A percentile compares a stretch with the other conserved stretches of the same genome.
Conservation (phyloP, 2,888 invertebrate species). For the Leucophenga montana region DNA sequence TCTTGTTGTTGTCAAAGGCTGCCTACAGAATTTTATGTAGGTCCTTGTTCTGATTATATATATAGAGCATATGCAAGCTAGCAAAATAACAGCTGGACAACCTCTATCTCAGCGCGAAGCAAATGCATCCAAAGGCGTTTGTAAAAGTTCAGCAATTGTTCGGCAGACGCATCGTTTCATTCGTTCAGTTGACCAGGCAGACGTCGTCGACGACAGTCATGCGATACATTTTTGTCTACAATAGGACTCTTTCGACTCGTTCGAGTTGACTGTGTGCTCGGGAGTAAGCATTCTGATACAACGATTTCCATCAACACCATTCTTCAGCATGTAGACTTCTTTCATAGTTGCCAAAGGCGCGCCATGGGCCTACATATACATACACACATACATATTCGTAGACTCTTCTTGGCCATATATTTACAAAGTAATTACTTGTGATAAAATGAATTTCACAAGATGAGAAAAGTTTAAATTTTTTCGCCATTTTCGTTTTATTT, state of each 20-base stretch:
- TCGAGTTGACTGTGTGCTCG: too few relatives aligned
- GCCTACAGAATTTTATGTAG: conserved; percentile 3
- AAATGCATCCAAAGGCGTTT: not conserved
- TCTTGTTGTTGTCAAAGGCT: not conserved
- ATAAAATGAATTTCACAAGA: conserved; percentile 68
- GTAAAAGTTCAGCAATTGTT: conserved; percentile 6
- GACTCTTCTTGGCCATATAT: conserved; percentile 46
- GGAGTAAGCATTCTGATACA: too few relatives aligned
- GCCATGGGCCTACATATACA: too few relatives aligned
- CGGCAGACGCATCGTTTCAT: too few relatives aligned
- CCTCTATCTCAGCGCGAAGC: not conserved
- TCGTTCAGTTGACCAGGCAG: not conserved
- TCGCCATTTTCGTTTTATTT: conserved; percentile 55
- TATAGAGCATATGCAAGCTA: conserved; percentile 15
- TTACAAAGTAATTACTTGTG: conserved; percentile 70
- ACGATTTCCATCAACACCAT: too few relatives aligned
- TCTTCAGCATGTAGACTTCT: not conserved
- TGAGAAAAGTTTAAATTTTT: conserved; percentile 67
- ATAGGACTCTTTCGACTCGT: too few relatives aligned
- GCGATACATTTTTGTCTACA: conserved; percentile 41
- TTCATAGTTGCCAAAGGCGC: too few relatives aligned
- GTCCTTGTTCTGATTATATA: not conserved
- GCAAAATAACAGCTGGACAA: not conserved
- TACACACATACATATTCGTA: not conserved
- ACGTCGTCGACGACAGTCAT: conserved; percentile 30